These are phyloP conservation scores for Ara ararauna DNA, from an alignment of 2,797 vertebrate genomes.

Conservation along the genomic window DNA sequence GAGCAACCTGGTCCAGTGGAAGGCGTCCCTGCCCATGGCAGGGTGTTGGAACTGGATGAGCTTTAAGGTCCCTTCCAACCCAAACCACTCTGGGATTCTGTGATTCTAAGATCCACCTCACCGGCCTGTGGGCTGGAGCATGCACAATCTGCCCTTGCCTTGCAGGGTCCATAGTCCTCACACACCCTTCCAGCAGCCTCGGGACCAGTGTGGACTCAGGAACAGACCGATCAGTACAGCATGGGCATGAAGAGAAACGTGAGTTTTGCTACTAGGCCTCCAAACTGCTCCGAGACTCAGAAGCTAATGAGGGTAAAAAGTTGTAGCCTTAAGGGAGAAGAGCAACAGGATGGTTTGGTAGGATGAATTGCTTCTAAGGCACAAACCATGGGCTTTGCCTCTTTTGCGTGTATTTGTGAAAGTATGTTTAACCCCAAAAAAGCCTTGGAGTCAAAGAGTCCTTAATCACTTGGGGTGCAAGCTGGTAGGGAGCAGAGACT, in stretches of 20 bases:
- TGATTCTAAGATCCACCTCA: background rate
- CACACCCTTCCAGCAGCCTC: background rate
- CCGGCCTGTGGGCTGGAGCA: accelerated
- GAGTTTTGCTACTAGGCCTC: background rate
- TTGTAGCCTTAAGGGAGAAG: background rate
- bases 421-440: background rate
- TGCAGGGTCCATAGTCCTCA: background rate
- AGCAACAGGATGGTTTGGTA: background rate
- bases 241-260: background rate
- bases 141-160: too few relatives aligned
- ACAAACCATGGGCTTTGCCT: background rate
- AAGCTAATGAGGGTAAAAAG: background rate
- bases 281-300: background rate
- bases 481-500: background rate
- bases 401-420: background rate
- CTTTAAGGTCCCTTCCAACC: background rate
- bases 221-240: background rate
- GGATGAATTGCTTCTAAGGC: background rate
- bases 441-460: background rate
- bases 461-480: background rate
- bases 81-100: background rate
- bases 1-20: background rate
- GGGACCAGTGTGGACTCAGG: accelerated
- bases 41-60: background rate
- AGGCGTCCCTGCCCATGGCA: accelerated